These are phyloP conservation scores for Conomelus anceps DNA, from an alignment of 2,888 invertebrate species.

Conservation along the genomic window DNA sequence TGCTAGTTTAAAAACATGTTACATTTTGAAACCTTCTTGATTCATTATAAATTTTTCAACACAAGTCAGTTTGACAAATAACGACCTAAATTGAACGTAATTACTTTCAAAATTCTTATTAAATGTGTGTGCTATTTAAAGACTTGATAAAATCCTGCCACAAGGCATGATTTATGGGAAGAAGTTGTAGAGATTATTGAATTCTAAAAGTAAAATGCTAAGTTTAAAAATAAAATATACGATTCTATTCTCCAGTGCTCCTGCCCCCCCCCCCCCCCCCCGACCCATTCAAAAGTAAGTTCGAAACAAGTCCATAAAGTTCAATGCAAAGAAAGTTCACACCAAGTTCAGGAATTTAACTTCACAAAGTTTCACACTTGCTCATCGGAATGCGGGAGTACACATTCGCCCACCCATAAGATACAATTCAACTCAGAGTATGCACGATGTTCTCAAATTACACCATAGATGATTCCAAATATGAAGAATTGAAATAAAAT, in stretches of 20 bases:
- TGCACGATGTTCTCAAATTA: not conserved
- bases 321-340: not conserved
- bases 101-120: not conserved
- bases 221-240: not conserved
- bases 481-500: not conserved
- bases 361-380: not conserved
- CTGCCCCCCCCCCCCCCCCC: not conserved
- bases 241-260: not conserved
- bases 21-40: not conserved
- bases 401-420: not conserved
- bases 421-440: not conserved
- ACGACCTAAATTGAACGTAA: not conserved
- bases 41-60: not conserved
- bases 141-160: not conserved
- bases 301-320: not conserved
- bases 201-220: not conserved
- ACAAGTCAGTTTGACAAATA: not conserved
- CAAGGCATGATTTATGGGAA: not conserved
- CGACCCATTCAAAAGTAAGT: not conserved
- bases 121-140: not conserved
- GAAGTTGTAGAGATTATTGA: not conserved
- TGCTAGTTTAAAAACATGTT: too few species aligned
- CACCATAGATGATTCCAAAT: not conserved
- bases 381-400: not conserved
- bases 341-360: not conserved